Evolutionary conservation across 2,888 invertebrate genomes (phyloP), one percentile per base, ranked within the genome.

Genomic region (Macaria notata): DNA sequence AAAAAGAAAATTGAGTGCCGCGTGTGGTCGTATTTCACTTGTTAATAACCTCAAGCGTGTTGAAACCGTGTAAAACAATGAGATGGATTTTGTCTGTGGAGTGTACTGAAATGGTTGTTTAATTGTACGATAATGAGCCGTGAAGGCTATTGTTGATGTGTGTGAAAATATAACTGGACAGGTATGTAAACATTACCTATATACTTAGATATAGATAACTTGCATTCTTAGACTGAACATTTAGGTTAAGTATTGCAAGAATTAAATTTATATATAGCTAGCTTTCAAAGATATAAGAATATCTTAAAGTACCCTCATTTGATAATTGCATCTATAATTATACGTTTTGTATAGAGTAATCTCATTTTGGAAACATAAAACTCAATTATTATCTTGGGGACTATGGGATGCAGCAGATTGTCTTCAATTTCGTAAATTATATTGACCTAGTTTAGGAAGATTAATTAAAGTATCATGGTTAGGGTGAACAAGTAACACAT

Each of bases 51-150:
- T 46, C n/a, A 44, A 38, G 43, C 19, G 19, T 19, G 19, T 47
- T 9, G 9, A 30, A 42, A 50, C 19, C 51, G 46, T 48, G 50
- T 38, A 51, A 36, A 56, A 52, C 52, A 48, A 50, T 51, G 54
- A 55, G 19, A 49, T 45, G 59, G 62, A 62, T 61, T 61, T 55
- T 81, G 78, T 72, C 44, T 71, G 81, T 83, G 84, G 76, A 76
- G 62, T 67, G 74, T 70, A 68, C 68, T 62, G 58, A 66, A 63
- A 64, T 69, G 65, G 67, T 70, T 70, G 66, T 66, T 68, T 70
- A 69, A 70, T 71, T 69, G 68, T 61, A 66, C 63, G 49, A 70
- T 71, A 66, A 72, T 69, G 66, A 68, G 66, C 63, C 61, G 62
- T 62, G 63, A 49, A 46, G 61, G 63, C 62, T 55, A 62, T 46